Evolutionary conservation across 92 coral and sea anemone genomes (phyloP).

Genomic region (Parazoanthus darwini): DNA sequence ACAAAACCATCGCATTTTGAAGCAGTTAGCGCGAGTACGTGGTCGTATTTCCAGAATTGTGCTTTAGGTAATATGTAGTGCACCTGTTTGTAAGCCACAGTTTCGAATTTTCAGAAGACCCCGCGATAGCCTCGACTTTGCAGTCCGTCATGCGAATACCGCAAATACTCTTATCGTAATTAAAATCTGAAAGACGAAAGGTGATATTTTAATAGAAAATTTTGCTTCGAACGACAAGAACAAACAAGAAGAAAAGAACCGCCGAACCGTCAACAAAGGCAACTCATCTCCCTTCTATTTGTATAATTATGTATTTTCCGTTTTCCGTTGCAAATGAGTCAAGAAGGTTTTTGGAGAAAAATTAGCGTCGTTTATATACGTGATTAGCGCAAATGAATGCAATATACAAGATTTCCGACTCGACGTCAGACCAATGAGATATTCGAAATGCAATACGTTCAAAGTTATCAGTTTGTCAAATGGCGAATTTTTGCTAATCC

Average conservation of each 20-base stretch:
- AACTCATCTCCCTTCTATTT: neutral
- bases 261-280: neutral
- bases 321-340: neutral
- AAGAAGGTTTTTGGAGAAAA: neutral
- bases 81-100: neutral
- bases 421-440: neutral
- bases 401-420: neutral
- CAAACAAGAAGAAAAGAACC: constrained; percentile 5
- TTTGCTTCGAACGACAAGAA: constrained; percentile 1
- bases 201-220: constrained; percentile 28
- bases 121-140: neutral
- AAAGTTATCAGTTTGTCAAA: neutral
- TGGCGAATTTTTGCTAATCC: neutral
- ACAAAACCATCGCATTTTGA: neutral
- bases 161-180: constrained; percentile 14
- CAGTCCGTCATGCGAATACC: neutral
- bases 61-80: neutral
- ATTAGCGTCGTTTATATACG: neutral
- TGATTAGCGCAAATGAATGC: neutral
- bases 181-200: constrained; percentile 24
- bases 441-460: neutral
- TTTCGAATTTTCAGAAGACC: neutral
- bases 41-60: neutral
- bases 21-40: neutral
- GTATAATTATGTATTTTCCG: neutral